A percentile compares a stretch with the other conserved stretches of the same genome.
These are phyloP conservation scores for Nemopilema nomurai DNA, from an alignment of 30 jellyfish, hydroid and myxozoan species.

Conservation along the genomic window DNA sequence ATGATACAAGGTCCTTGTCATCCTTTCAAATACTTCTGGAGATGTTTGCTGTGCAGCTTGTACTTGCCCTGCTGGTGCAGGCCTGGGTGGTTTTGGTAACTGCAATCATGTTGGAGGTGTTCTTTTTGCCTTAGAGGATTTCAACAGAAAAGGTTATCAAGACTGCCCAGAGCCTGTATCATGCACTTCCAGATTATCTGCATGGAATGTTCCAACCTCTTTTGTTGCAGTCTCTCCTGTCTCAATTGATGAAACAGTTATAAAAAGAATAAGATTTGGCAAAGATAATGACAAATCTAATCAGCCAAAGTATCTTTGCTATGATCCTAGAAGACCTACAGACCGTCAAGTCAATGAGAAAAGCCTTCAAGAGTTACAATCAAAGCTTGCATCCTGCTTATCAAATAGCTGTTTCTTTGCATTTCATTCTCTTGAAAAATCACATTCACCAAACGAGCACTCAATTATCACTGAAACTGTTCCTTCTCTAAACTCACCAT, in stretches of 20 bases:
- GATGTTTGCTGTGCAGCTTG: slow-evolving; percentile 40
- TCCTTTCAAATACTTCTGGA: slow-evolving; percentile 20
- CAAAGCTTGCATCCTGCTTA: neutral
- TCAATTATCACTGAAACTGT: neutral
- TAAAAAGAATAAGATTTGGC: slow-evolving; percentile 34
- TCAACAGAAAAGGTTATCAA: slow-evolving; percentile 25
- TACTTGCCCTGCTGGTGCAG: slow-evolving; percentile 45
- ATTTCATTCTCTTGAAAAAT: neutral
- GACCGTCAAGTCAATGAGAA: neutral
- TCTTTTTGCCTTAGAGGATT: slow-evolving; percentile 39
- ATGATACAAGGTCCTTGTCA: neutral
- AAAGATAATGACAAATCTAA: slow-evolving; percentile 8
- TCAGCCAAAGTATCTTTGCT: neutral
- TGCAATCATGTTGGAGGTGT: slow-evolving; percentile 49
- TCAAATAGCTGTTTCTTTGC: slow-evolving; percentile 7
- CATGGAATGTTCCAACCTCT: slow-evolving; percentile 25
- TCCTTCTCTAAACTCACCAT: neutral
- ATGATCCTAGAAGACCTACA: slow-evolving; percentile 2
- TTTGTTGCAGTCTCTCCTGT: slow-evolving; percentile 9
- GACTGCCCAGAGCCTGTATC: slow-evolving; percentile 12
- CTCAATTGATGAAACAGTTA: slow-evolving; percentile 36
- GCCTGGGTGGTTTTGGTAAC: slow-evolving; percentile 32
- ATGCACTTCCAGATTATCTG: slow-evolving; percentile 40
- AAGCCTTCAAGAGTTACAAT: neutral
- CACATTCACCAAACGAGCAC: neutral